Evolutionary conservation across 2,797 vertebrate species (phyloP), one percentile per base, ranked within the genome.

Genomic region (Chromobotia macracanthus): DNA sequence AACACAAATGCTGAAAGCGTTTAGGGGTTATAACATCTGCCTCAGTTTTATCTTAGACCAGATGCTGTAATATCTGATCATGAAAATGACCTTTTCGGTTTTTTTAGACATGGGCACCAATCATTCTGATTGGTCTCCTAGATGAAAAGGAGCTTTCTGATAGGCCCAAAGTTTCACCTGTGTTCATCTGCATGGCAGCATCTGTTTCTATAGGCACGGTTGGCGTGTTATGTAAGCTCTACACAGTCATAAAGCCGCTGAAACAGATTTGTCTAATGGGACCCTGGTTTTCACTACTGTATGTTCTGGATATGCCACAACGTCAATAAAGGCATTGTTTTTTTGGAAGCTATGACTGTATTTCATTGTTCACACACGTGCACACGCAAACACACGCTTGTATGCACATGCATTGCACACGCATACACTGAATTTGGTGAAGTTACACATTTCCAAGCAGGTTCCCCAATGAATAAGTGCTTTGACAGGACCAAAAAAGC

Each of bases 151-250:
- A n/a, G 67, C n/a, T 16, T 25, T 65, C 75, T 61, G 61, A 77
- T 44, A 44, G 41, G 41, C 41, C 41, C 41, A 7, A 38, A 44
- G 41, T 44, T 44, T 72, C 71, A 87, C 87, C 84, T 88, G 83
- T 80, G 86, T 88, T 72, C 83, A 86, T 88, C 87, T 87, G 89
- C 89, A 83, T 87, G 90, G 89, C 91, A 89, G 89, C 88, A 84
- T 93, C 90, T 89, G 88, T 88, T 91, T 85, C 89, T 89, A 89
- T 92, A 94, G 94, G 94, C 94, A 94, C 94, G 91, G 90, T 92
- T 92, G 94, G 93, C 92, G 87, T 93, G 87, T 91, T 90, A 90
- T 89, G 91, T 89, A 92, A 92, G 90, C 92, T 61, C 58, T 93
- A 93, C 89, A 87, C 86, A 84, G 87, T 93, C 89, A 81, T 88